Conservation (phyloP, 2,797 vertebrate genomes). For the Hafferia zeledoni region DNA sequence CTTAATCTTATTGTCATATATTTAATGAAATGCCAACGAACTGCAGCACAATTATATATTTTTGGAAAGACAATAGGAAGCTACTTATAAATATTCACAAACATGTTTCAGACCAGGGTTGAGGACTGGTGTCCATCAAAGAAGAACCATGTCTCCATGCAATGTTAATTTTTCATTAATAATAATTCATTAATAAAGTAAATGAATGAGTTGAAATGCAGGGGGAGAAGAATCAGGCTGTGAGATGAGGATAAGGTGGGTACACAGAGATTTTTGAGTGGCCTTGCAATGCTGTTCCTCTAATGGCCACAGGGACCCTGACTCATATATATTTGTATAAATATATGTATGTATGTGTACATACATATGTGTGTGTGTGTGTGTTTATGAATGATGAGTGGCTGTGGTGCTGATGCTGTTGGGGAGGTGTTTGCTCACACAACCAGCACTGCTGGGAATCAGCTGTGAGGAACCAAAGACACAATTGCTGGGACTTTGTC, state of each 20-base stretch:
- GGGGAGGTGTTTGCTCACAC: not conserved
- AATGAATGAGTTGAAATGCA: not conserved
- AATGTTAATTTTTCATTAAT: not conserved
- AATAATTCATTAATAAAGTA: slow-evolving; percentile 1
- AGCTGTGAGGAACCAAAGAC: not conserved
- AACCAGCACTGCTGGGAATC: not conserved
- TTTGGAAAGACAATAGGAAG: slow-evolving; percentile 26
- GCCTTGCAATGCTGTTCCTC: not conserved
- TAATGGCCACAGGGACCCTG: not conserved
- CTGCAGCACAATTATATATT: not conserved
- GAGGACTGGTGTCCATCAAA: not conserved
- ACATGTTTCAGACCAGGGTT: not conserved
- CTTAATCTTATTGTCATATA: not conserved
- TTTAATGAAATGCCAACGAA: not conserved
- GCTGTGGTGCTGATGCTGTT: not conserved
- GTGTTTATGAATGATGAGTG: not conserved
- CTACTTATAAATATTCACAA: slow-evolving; percentile 25
- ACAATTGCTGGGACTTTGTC: not conserved
- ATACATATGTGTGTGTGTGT: no score
- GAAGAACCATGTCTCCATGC: not conserved
- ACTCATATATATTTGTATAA: not conserved
- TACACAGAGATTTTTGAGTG: not conserved
- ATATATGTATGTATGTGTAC: no score
- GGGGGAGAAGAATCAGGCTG: not conserved
- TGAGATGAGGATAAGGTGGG: not conserved